Evolutionary conservation across 2,113 vertebrate genomes (phyloP).

Genomic region (Centropus bengalensis): DNA sequence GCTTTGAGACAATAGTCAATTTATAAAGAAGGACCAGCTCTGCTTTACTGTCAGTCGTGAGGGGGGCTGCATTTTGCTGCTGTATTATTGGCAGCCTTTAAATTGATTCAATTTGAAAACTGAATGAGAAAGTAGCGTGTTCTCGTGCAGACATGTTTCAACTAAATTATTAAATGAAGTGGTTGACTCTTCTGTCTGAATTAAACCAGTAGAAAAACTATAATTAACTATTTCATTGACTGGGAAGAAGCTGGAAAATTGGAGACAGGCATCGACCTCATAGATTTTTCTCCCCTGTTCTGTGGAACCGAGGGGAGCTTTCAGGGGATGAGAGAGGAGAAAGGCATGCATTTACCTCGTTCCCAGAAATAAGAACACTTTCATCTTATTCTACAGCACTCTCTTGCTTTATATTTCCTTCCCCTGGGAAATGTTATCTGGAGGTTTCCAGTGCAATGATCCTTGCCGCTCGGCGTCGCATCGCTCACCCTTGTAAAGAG

Average conservation of each 20-base stretch:
- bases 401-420: background rate
- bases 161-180: slow-evolving; percentile 73
- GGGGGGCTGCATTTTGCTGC: slow-evolving; percentile 10
- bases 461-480: no score
- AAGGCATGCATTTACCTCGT: background rate
- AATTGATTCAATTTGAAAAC: slow-evolving; percentile 67
- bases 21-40: slow-evolving; percentile 57
- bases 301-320: slow-evolving; percentile 5
- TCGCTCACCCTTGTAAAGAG: no score
- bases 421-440: no score
- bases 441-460: no score
- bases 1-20: slow-evolving; percentile 69
- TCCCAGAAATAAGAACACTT: background rate
- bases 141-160: slow-evolving; percentile 45
- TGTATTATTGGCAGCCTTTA: slow-evolving; percentile 50
- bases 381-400: background rate
- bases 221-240: slow-evolving; percentile 73
- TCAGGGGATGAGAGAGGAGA: background rate
- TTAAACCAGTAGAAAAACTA: slow-evolving; percentile 57
- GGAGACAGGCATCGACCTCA: slow-evolving; percentile 9
- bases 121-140: slow-evolving; percentile 66
- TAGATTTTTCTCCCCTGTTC: background rate
- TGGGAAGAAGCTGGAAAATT: slow-evolving; percentile 16
- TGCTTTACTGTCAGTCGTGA: slow-evolving; percentile 48
- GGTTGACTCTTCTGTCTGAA: slow-evolving; percentile 52